These are phyloP conservation scores for Gopherus evgoodei DNA, from an alignment of 2,113 vertebrate genomes.

Conservation along the genomic window DNA sequence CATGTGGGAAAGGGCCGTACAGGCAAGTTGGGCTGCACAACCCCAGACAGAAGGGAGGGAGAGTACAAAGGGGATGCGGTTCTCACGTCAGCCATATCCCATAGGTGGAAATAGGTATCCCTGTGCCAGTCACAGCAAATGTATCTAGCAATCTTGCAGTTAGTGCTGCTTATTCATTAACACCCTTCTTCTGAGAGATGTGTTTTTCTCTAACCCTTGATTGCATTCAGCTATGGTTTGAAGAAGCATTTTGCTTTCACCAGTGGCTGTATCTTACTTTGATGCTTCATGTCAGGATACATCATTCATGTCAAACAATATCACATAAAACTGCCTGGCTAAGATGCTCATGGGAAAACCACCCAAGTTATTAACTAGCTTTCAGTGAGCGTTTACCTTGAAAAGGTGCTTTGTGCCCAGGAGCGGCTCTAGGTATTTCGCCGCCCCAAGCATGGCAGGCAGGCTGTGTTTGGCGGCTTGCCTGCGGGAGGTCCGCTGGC, in stretches of 20 bases:
- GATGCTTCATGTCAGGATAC: not conserved
- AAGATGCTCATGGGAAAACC: not conserved
- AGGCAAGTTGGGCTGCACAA: not conserved
- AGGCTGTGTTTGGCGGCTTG: no score
- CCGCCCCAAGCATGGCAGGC: no score
- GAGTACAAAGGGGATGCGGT: not conserved
- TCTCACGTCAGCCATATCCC: not conserved
- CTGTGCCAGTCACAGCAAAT: not conserved
- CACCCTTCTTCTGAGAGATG: not conserved
- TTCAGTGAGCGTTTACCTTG: not conserved
- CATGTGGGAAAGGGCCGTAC: not conserved
- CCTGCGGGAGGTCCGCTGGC: no score
- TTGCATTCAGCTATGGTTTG: not conserved
- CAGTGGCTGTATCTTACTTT: not conserved
- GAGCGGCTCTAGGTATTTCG: no score
- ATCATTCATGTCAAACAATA: not conserved
- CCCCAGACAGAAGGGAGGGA: not conserved
- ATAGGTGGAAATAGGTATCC: not conserved
- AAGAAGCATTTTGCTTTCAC: not conserved
- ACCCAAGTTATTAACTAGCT: not conserved
- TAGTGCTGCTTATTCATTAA: not conserved
- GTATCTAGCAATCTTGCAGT: not conserved
- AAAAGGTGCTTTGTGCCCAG: not conserved
- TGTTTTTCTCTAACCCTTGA: not conserved
- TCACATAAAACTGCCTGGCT: not conserved